Evolutionary conservation across 1,140 invertebrate genomes (phyloP), one percentile per base, ranked within the genome.

Genomic region (Zophobas morio): DNA sequence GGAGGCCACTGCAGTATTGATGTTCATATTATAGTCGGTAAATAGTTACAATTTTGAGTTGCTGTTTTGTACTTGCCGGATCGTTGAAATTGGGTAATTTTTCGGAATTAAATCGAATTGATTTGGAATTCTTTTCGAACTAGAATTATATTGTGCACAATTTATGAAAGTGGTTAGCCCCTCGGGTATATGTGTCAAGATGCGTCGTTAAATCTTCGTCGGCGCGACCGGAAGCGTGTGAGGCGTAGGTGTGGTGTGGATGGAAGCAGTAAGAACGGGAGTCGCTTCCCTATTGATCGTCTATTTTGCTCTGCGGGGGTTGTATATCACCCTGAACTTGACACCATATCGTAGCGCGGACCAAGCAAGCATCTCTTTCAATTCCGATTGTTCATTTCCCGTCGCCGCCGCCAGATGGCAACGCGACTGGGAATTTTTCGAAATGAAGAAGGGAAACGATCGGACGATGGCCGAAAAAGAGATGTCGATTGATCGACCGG

Each of bases 241-340:
- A 76, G 47, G 75, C 75, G 75, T 77, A 77, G 75, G 70, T 72
- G 66, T 47, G 66, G 47, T 60, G 49, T 53, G 42, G 49, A 75
- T 53, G 42, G 49, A 75, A 75, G 46, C 56, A 39, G 60, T 66
- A 66, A 66, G 60, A 66, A 66, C 60, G 60, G 75, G 66, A 70
- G 49, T 76, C 56, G 56, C 66, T 46, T 77, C 75, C 63, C 66
- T 77, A 77, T 77, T 47, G 75, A 77, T 77, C 75, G 75, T 71
- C 75, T 56, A 72, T 72, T 77, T 56, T 46, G 66, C 60, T 66
- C 60, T 42, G 60, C 60, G 60, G 60, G 60, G 60, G 60, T 66
- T 66, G 60, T 42, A 66, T 42, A 66, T 66, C 60, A 66, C 60
- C 60, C 60, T 66, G 60, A 66, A 66, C 60, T 66, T 66, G 60